Base-by-base conservation (phyloP, 2,888 invertebrate species). In the Sclerodermus sp. region DNA sequence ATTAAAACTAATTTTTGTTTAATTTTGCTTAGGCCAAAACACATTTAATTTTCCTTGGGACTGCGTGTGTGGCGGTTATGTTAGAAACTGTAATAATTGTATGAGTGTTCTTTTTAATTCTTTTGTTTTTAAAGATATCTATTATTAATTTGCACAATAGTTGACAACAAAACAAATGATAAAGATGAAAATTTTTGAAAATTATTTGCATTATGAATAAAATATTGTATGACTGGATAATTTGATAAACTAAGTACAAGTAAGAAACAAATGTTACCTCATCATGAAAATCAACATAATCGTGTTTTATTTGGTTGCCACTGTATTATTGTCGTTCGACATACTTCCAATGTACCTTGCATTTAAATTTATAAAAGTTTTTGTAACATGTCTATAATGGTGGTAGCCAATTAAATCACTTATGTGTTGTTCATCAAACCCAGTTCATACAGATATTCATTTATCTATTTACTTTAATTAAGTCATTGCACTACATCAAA, bases 181-280 rank as follows among this genome's bases (percentile, higher is more conserved):
- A 34, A 8, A n/a, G 34, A 13, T 34, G 6, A 34, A 34, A 8
- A 51, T 51, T 61, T 57, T 57, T 53, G 63, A 60, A 63, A 72
- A 61, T 69, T 70, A 75, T 72, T 68, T 69, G 74, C 75, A 72
- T 70, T 67, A 74, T 74, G 74, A 75, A 73, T 75, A 74, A 73
- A 78, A 73, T 72, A 77, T 23, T 34, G 34, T 76, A 76, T 76
- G 77, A 77, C 75, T 77, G 77, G 77, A 76, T 76, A 76, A 78
- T 77, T 78, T 78, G 76, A 78, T 77, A 77, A 74, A 73, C 67
- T 77, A 78, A 78, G 78, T 78, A 78, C 78, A 78, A 78, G 72
- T 78, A 78, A 77, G n/a, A n/a, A 78, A 78, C 78, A 78, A 78
- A 73, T 77, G 78, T 79, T 79, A 78, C 78, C 78, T 79, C 78